A percentile compares a stretch with the other conserved stretches of the same genome.
Evolutionary conservation across 2,888 invertebrate species (phyloP).

Genomic region (Synanthedon myopaeformis): DNA sequence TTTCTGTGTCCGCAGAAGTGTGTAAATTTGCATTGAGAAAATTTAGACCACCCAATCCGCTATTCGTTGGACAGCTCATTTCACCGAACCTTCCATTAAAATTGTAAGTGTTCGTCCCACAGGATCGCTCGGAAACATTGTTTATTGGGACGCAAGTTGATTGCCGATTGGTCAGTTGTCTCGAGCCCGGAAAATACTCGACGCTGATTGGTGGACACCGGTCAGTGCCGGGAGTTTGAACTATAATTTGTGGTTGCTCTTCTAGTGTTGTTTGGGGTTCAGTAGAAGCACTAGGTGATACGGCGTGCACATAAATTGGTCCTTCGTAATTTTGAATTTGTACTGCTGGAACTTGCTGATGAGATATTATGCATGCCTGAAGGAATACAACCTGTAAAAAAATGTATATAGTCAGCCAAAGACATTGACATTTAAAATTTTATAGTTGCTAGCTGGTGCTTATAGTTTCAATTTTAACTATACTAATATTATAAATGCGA

Average conservation of each 20-base stretch:
- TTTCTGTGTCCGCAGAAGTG: no score
- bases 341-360: constrained; percentile 15
- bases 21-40: no score
- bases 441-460: no score
- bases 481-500: no score
- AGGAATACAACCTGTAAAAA: constrained; percentile 17
- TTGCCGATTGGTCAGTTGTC: not conserved
- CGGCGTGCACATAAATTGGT: constrained; percentile 23
- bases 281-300: not conserved
- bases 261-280: not conserved
- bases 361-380: constrained; percentile 18
- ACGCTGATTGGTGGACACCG: not conserved
- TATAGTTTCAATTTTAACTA: no score
- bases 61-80: no score
- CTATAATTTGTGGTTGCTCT: not conserved
- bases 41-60: no score
- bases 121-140: constrained; percentile 12
- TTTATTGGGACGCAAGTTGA: constrained; percentile 15
- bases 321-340: constrained; percentile 41
- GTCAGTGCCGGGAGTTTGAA: not conserved
- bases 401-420: not conserved
- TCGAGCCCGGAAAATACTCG: not conserved
- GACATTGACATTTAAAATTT: no score
- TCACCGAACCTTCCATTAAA: no score
- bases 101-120: not conserved